Percentiles rank a stretch among this genome's conserved stretches.
phyloP scores from a whole-genome alignment of 35 echinoderm and acorn worm species.

The Anneissia japonica region DNA sequence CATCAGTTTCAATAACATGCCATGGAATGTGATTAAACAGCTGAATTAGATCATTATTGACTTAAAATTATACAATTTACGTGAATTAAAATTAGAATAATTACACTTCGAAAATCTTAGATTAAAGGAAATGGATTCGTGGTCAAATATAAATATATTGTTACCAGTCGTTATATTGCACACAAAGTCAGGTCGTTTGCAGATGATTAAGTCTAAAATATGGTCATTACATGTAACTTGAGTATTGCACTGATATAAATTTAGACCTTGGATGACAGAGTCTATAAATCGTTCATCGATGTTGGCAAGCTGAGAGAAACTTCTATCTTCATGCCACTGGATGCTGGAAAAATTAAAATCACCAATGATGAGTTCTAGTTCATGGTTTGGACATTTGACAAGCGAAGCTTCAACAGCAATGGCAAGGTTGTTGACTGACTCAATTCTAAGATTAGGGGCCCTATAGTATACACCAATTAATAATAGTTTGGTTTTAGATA shows the following conservation, averaged over 20 bases:
- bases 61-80: conserved; percentile 2
- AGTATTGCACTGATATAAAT: conserved; percentile 1
- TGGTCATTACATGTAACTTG: not conserved
- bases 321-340: not conserved
- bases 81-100: not conserved
- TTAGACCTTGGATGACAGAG: not conserved
- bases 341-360: conserved; percentile 8
- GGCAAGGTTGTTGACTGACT: not conserved
- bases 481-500: conserved; percentile 1
- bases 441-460: not conserved
- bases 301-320: not conserved
- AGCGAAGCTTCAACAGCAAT: not conserved
- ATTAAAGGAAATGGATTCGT: not conserved
- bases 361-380: not conserved
- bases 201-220: conserved; percentile 8
- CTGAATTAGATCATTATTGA: not conserved
- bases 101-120: not conserved
- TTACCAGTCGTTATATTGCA: not conserved
- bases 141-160: not conserved
- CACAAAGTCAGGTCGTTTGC: not conserved
- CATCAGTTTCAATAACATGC: not conserved
- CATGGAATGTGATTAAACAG: conserved; percentile 6
- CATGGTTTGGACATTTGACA: not conserved
- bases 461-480: conserved; percentile 7
- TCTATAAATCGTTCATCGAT: conserved; percentile 12